Evolutionary conservation across 2,113 vertebrate genomes (phyloP), one percentile per base, ranked within the genome.

Genomic region (Echinops telfairi): DNA sequence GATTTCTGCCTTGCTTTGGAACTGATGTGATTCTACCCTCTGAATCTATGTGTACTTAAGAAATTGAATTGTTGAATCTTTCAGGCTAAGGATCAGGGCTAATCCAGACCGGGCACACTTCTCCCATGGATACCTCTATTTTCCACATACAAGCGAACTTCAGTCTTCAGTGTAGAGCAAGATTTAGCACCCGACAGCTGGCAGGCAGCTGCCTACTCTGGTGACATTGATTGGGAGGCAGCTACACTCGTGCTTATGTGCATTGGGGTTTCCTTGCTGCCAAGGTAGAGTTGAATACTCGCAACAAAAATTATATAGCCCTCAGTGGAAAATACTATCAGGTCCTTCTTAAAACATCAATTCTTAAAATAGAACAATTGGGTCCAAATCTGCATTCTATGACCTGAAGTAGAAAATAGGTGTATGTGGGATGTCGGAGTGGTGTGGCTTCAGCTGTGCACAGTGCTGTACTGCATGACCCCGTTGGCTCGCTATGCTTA

Each of bases 1-100:
- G 31, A 88, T 93, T 79, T 91, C 70, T 84, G 40, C 27, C 62
- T 82, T 79, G 43, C 77, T 88, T 86, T 90, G 38, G 89, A 71
- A 78, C 76, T 73, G 68, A 23, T 88, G 5, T 76, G 82, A 79
- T 88, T 94, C 33, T 76, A 20, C 7, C 33, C 83, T 11, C 66
- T 87, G 16, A 57, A 7, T 88, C 38, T 75, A 58, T 38, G n/a
- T 79, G 8, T 83, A 38, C 47, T 81, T 43, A 27, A 20, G 58
- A 86, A 89, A 43, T 43, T 89, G 47, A 89, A 83, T 86, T 95
- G 86, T 68, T 22, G 77, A 66, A 25, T 88, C 20, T 43, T 92
- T 64, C 60, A 91, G 43, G 29, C n/a, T 76, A 66, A 89, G 40
- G 40, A 82, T 86, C 23, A 84, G 40, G 76, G 20, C 38, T 90